Evolutionary conservation across 2,113 vertebrate species (phyloP).

Genomic region (Tachysurus vachellii): DNA sequence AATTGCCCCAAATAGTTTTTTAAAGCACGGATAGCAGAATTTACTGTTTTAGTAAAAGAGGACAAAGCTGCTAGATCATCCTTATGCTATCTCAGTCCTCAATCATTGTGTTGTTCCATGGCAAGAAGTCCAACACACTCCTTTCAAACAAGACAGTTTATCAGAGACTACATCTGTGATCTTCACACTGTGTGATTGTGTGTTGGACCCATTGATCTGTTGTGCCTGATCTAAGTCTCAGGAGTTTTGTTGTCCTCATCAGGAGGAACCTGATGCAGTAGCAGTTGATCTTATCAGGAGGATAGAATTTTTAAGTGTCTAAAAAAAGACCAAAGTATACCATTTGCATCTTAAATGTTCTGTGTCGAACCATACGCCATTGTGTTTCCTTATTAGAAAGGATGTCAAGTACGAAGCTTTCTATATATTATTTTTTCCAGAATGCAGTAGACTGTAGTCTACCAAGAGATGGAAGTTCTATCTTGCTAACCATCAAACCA

Average conservation of each 20-base stretch:
- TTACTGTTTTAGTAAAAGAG: not conserved
- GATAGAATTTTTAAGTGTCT: not conserved
- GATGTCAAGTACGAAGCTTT: not conserved
- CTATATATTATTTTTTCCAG: too few species aligned
- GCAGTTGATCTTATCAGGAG: not conserved
- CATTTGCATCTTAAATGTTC: not conserved
- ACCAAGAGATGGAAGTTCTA: not conserved
- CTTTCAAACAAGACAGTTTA: not conserved
- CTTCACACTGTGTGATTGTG: constrained; percentile 1
- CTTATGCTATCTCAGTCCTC: not conserved
- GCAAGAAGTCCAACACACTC: constrained; percentile 23
- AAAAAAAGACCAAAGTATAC: not conserved
- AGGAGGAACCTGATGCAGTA: not conserved
- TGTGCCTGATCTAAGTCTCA: constrained; percentile 25
- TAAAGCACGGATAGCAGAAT: not conserved
- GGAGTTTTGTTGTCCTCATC: constrained; percentile 4
- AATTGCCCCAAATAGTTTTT: not conserved
- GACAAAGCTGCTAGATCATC: not conserved
- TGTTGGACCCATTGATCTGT: constrained; percentile 25
- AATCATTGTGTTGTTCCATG: not conserved
- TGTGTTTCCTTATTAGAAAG: not conserved
- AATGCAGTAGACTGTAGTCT: not conserved
- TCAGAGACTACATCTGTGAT: constrained; percentile 22
- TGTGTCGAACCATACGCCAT: not conserved
- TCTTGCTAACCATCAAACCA: not conserved